Percentiles rank a stretch among this genome's conserved stretches.
phyloP scores from a whole-genome alignment of 2,113 vertebrate species.

The Buteo buteo region DNA sequence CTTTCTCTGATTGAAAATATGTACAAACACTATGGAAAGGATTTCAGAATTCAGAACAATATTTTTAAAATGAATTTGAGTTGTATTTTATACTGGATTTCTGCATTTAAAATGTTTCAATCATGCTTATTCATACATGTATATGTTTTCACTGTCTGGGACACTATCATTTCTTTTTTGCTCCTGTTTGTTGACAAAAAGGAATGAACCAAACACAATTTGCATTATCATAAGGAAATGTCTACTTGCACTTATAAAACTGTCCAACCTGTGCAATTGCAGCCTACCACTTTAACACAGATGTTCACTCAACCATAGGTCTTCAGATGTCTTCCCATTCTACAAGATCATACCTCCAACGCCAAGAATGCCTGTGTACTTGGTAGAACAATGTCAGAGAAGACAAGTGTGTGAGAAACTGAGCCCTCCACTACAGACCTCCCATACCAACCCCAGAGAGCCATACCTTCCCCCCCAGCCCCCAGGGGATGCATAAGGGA shows the following conservation, averaged over 20 bases:
- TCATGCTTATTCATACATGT: background rate
- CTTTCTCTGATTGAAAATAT: background rate
- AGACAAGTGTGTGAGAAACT: background rate
- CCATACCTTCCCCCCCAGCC: background rate
- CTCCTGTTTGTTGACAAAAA: background rate
- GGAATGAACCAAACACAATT: background rate
- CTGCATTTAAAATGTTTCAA: background rate
- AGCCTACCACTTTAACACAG: background rate
- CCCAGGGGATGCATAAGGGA: background rate
- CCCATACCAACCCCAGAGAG: background rate
- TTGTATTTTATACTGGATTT: background rate
- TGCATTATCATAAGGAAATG: background rate
- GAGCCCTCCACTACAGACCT: background rate
- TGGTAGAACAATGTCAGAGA: background rate
- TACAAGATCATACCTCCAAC: background rate
- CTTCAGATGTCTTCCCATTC: background rate
- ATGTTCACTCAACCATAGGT: background rate
- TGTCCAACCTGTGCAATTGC: background rate
- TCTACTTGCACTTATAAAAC: background rate
- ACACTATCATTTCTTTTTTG: background rate
- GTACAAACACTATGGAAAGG: background rate
- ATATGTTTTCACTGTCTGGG: background rate
- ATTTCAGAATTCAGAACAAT: background rate
- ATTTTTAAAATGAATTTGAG: background rate
- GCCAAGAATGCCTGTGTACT: background rate